Evolutionary conservation across 2,113 vertebrate species (phyloP).

Genomic region (Microtus pennsylvanicus): DNA sequence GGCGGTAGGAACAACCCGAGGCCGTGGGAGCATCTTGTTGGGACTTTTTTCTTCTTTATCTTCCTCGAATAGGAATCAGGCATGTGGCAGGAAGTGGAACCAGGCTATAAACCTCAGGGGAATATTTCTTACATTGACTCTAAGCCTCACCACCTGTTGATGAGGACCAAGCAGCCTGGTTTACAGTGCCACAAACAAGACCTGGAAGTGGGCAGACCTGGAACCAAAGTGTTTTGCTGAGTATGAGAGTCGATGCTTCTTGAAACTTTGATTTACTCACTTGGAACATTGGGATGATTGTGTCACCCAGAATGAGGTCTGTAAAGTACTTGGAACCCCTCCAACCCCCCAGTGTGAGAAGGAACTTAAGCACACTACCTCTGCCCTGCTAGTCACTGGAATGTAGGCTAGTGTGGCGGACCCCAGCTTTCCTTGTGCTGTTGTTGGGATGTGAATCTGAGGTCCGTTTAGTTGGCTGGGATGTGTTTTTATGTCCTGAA

Average conservation of each 20-base stretch:
- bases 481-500: background rate
- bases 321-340: background rate
- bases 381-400: accelerated
- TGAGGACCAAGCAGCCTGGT: background rate
- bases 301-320: background rate
- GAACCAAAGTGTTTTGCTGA: background rate
- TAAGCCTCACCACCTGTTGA: background rate
- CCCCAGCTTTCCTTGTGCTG: background rate
- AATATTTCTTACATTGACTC: too few relatives aligned
- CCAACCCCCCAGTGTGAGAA: accelerated
- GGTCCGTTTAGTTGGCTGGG: background rate
- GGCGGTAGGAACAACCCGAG: too few relatives aligned
- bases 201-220: background rate
- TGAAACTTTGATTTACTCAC: background rate
- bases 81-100: background rate
- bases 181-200: accelerated
- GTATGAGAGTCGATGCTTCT: background rate
- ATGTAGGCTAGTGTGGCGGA: background rate
- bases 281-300: background rate
- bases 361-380: background rate
- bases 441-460: background rate
- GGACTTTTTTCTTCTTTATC: background rate
- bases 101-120: background rate
- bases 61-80: background rate
- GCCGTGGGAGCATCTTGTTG: background rate